These are phyloP conservation scores for Neoitamus cyanurus DNA, from an alignment of 2,888 invertebrate genomes.

Conservation along the genomic window DNA sequence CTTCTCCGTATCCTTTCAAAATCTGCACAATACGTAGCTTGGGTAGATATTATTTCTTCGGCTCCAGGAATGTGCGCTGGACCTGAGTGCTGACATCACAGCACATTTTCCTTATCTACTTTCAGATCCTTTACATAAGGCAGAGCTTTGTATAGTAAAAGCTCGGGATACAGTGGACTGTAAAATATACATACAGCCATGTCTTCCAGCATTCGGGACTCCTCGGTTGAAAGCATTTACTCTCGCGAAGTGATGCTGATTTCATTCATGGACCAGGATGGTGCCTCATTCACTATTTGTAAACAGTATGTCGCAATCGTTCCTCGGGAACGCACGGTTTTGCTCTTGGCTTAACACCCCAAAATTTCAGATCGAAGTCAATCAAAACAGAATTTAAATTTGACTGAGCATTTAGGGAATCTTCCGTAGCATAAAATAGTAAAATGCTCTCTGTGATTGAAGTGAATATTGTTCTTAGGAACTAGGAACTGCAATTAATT, in stretches of 20 bases:
- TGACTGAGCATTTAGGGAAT: not conserved
- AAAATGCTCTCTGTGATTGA: not conserved
- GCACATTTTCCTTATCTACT: not conserved
- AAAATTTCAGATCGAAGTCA: not conserved
- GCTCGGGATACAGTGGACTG: not conserved
- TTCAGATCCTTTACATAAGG: not conserved
- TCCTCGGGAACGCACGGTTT: not conserved
- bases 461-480: not conserved
- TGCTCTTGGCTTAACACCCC: not conserved
- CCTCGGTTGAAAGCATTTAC: not conserved
- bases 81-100: not conserved
- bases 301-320: not conserved
- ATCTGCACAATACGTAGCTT: not conserved
- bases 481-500: too few species aligned
- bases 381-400: not conserved
- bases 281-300: not conserved
- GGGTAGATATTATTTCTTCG: not conserved
- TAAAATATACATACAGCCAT: not conserved
- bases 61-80: not conserved
- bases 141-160: not conserved
- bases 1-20: not conserved
- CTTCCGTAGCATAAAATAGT: not conserved
- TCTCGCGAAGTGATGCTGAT: not conserved
- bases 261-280: conserved; percentile 13
- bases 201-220: not conserved